Percentiles rank a stretch among this genome's conserved stretches.
Conservation (phyloP, 2,113 vertebrate genomes). For the Neotoma lepida region DNA sequence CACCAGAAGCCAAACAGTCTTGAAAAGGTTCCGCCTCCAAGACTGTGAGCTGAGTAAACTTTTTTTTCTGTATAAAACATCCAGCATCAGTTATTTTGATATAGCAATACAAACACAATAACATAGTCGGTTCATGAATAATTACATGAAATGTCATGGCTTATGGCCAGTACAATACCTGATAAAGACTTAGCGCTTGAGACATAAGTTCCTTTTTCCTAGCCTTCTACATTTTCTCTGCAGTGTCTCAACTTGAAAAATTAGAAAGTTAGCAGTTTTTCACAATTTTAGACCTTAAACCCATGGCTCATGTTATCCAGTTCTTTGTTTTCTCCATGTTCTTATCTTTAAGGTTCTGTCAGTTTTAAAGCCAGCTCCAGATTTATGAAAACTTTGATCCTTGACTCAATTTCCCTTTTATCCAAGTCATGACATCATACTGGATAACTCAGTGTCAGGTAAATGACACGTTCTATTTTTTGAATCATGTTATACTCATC, state of each 20-base stretch:
- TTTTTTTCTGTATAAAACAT: not conserved
- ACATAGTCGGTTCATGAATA: not conserved
- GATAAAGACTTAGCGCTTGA: not conserved
- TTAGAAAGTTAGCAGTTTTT: not conserved
- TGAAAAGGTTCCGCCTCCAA: not conserved
- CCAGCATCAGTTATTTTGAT: not conserved
- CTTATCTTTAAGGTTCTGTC: conserved; percentile 5
- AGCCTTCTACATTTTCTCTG: not conserved
- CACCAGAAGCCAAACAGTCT: not conserved
- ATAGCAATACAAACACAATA: not conserved
- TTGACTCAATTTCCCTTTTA: not conserved
- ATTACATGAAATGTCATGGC: conserved; percentile 8
- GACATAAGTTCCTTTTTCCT: not conserved
- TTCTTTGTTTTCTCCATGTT: not conserved
- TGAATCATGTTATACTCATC: not conserved
- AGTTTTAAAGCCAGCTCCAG: not conserved
- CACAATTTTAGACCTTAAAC: not conserved
- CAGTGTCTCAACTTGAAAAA: not conserved
- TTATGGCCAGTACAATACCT: not conserved
- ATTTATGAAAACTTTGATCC: not conserved
- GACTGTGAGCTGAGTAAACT: not conserved
- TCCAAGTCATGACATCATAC: not conserved
- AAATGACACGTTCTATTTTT: not conserved
- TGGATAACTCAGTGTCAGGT: not conserved
- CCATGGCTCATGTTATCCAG: not conserved